Evolutionary conservation across 2,888 invertebrate species (phyloP), one percentile per base, ranked within the genome.

Genomic region (Beris chalybata): DNA sequence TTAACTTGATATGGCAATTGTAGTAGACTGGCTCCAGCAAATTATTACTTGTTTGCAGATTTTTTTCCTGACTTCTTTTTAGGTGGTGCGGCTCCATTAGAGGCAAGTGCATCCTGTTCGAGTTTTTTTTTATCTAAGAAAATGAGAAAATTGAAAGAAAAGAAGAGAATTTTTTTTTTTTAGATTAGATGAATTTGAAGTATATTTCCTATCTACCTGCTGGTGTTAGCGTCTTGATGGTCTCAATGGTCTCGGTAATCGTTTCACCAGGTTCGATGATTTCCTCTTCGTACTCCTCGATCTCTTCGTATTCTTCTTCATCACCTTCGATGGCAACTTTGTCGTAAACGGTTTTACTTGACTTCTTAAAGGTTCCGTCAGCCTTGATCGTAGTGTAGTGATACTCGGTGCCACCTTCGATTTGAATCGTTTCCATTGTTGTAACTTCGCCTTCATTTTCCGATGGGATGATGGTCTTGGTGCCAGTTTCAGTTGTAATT

Each of bases 261-360:
- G 79, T 78, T 73, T 80, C 80, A 44, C 80, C 80, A 4, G 80
- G 79, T 70, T 79, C 80, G 65, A 81, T 79, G 55, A 79, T 76
- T 69, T 80, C 79, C 70, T 80, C 81, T 67, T 80, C 80, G 67
- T 80, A 78, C 64, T 81, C 81, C 70, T 80, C 79, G 47, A 79
- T 73, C 72, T 80, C 79, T 72, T 79, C 78, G 67, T 52, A 61
- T 15, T 79, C 78, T 44, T 76, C 76, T 57, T 77, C 72, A 4
- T 38, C 38, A 66, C 76, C 74, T 64, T 71, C 70, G 70, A 72
- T 73, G 29, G 77, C 75, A 56, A 78, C 78, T 0, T 81, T 77
- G 73, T 80, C 80, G 67, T 72, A 81, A 6, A 79, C 76, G 12
- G 80, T 81, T 72, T 79, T 79, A 1, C 67, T 67, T 1, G 78